A percentile compares a stretch with the other conserved stretches of the same genome.
These are phyloP conservation scores for Drosophila prolongata DNA, from an alignment of 2,888 invertebrate genomes.

Conservation along the genomic window DNA sequence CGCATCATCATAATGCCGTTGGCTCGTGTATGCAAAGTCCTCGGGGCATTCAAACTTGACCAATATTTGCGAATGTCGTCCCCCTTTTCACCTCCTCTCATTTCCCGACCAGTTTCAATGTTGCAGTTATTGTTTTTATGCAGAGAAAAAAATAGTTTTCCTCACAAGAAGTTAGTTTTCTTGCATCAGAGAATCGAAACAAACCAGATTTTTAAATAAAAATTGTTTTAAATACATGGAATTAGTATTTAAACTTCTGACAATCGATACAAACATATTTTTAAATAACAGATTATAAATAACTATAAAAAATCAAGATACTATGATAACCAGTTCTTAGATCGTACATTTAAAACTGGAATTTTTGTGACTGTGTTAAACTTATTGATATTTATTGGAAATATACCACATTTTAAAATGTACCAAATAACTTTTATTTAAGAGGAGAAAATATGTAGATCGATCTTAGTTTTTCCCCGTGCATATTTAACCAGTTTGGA, in stretches of 20 bases:
- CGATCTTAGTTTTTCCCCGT: not conserved
- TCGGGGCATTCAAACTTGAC: slow-evolving; percentile 33
- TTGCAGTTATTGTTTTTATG: slow-evolving; percentile 11
- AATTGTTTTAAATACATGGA: too few relatives aligned
- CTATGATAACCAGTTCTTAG: not conserved
- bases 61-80: slow-evolving; percentile 31
- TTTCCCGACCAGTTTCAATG: slow-evolving; percentile 36
- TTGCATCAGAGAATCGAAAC: too few relatives aligned
- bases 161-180: not conserved
- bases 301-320: not conserved
- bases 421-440: not conserved
- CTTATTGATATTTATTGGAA: too few relatives aligned
- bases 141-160: slow-evolving; percentile 1
- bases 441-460: too few relatives aligned
- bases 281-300: too few relatives aligned
- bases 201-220: too few relatives aligned
- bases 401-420: too few relatives aligned
- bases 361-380: too few relatives aligned
- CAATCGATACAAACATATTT: too few relatives aligned
- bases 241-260: too few relatives aligned
- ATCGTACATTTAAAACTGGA: not conserved
- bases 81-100: not conserved
- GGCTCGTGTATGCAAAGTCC: slow-evolving; percentile 38
- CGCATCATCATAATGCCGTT: slow-evolving; percentile 15
- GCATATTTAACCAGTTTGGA: slow-evolving; percentile 38